Evolutionary conservation across 2,113 vertebrate species (phyloP), one percentile per base, ranked within the genome.

Genomic region (Prunella himalayana): DNA sequence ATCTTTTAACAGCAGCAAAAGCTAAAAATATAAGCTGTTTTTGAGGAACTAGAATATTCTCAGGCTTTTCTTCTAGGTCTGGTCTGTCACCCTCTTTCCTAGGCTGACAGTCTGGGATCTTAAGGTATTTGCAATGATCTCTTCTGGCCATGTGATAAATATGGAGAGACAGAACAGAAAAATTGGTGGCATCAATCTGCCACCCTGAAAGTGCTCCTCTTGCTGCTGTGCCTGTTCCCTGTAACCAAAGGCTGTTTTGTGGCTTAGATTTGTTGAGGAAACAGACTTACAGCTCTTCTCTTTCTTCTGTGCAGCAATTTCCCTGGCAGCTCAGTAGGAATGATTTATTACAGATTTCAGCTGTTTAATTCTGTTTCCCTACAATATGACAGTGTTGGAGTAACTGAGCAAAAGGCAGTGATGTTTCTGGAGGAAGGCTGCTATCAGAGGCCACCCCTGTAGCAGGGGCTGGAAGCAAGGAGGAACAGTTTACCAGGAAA

Each of bases 401-500:
- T 72, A 82, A 73, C 85, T 6, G 24, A 83, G 80, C 39, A 66
- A 82, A 92, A 77, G 0, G 1, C 31, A 4, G 63, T 13, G 35
- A 71, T 86, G 75, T 49, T 94, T 96, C 90, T 1, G 2, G 75
- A 82, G 88, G 79, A 91, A 92, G 59, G 59, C 82, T 92, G 78
- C 63, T 92, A 53, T 89, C 80, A 45, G 89, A 86, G 79, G 76
- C 81, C 79, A 88, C 50, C 90, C 75, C 47, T 91, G 70, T 39
- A 65, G 59, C 42, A 59, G 50, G 59, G 56, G n/a, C 75, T 90
- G 79, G 63, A 91, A 91, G 70, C 50, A 88, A 88, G 78, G 84
- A 91, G 73, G 66, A 87, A 35, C 66, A 78, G 75, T 77, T 90
- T 88, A 63, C 51, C 76, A 94, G 94, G 92, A 94, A 93, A 88